Conservation (phyloP, 1,140 invertebrate genomes). For the Apis laboriosa region DNA sequence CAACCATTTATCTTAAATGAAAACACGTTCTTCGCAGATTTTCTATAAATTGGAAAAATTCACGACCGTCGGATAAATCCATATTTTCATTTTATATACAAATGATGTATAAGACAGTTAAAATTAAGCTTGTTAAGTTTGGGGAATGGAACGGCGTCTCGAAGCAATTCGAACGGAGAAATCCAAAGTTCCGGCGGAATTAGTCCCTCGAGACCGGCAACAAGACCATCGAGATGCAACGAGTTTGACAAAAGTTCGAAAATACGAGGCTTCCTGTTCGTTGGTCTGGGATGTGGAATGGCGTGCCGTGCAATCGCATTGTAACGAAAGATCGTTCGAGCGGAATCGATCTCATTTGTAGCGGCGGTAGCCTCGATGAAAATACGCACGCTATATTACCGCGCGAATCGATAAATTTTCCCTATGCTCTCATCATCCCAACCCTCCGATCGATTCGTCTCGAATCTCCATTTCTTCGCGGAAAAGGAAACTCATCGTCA, state of each 20-base stretch:
- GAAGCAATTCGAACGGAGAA: not conserved
- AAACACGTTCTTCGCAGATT: no score
- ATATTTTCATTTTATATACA: not conserved
- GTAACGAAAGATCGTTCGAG: conserved; percentile 40
- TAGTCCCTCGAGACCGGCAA: not conserved
- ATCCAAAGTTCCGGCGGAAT: not conserved
- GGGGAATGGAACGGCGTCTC: not conserved
- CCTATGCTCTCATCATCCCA: not conserved
- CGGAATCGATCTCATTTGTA: conserved; percentile 47
- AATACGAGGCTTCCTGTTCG: conserved; percentile 20
- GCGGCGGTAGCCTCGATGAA: conserved; percentile 13
- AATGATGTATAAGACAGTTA: not conserved
- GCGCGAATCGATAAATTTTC: conserved; percentile 28
- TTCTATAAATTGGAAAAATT: not conserved
- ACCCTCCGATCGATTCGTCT: not conserved
- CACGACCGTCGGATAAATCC: not conserved
- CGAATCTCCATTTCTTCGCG: not conserved
- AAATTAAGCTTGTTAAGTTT: not conserved
- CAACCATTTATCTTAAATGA: not conserved
- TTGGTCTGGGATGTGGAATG: not conserved
- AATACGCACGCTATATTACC: conserved; percentile 14
- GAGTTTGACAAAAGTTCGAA: conserved; percentile 42
- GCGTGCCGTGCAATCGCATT: conserved; percentile 25
- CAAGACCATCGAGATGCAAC: conserved; percentile 11
- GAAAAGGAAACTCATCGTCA: not conserved